Base-by-base conservation (phyloP, 2,113 vertebrate species). In the Campylomormyrus numenius region DNA sequence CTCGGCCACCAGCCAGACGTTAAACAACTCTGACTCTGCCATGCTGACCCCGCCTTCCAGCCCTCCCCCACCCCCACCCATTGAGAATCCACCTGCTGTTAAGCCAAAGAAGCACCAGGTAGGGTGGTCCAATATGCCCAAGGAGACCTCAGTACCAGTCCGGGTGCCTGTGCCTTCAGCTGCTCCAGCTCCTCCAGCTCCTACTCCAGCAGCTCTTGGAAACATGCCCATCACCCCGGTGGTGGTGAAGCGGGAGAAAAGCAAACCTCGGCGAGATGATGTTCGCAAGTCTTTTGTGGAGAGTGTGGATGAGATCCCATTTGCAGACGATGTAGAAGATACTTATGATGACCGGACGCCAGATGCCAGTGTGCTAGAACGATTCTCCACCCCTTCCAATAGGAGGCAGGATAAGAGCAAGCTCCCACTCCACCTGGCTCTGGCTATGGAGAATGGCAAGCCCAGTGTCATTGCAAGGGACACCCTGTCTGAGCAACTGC, bases 261-360 rank as follows among this genome's bases (percentile, higher is more conserved):
- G 95, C 74, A 96, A 94, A 17, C 92, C 95, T 1, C 93, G 92
- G 4, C 94, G 93, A 0, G 95, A 96, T 0, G 95, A 97, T 0
- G 92, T 92, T 0, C 95, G 97, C 11, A 99, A 99, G 91, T 99
- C 98, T 0, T 99, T 99, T 4, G 98, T 97, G 1, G 98, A 99
- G 94, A 98, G 97, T 0, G 97, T 99, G 85, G 98, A 97, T 5
- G 98, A 99, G 93, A 99, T 99, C 91, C 98, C 98, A 0, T 99
- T 99, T 89, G 98, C 98, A 0, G 98, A 99, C 0, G 98, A 99
- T 0, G 98, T 98, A 45, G 98, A 99, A 49, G 98, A 99, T 89
- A 96, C 96, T 0, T 98, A 97, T 0, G 98, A 99, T 11, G 98
- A 99, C 85, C 96, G 95, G 77, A 97, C 97, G 0, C 97, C 97